These are phyloP conservation scores for Rhorus exstirpatorius DNA, from an alignment of 2,888 invertebrate genomes.

Conservation along the genomic window DNA sequence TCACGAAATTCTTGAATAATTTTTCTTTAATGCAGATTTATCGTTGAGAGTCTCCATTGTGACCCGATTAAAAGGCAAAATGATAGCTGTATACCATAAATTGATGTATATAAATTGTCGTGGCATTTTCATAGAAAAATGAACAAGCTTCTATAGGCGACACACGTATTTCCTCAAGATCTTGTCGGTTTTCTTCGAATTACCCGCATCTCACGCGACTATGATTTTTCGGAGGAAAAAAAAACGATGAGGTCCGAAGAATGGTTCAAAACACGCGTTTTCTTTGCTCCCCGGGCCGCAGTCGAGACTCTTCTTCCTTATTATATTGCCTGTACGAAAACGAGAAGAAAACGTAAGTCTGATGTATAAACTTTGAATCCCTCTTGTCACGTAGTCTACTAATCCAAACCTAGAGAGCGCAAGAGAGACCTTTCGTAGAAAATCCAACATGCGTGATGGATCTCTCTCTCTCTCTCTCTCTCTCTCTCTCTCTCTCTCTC, in stretches of 20 bases:
- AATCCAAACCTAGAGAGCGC: conserved; percentile 45
- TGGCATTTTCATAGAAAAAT: conserved; percentile 23
- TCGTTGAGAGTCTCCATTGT: conserved; percentile 18
- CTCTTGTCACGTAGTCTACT: conserved; percentile 57
- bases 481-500: not conserved
- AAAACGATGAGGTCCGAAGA: conserved; percentile 17
- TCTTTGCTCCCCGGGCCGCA: conserved; percentile 19
- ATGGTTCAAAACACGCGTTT: conserved; percentile 53
- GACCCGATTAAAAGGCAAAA: conserved; percentile 40
- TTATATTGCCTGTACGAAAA: conserved; percentile 15
- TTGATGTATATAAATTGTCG: conserved; percentile 52
- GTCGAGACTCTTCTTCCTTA: conserved; percentile 41
- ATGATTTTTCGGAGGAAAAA: conserved; percentile 61
- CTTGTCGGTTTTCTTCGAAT: conserved; percentile 52
- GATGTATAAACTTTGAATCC: conserved; percentile 53
- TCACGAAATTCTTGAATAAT: conserved; percentile 16
- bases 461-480: conserved; percentile 12
- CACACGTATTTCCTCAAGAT: conserved; percentile 17
- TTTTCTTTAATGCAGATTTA: conserved; percentile 43
- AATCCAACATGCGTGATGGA: conserved; percentile 43
- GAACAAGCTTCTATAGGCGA: not conserved
- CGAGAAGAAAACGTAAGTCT: conserved; percentile 47
- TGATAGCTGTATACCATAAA: conserved; percentile 18
- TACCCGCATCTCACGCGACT: conserved; percentile 54
- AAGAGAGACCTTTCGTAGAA: conserved; percentile 36